These are phyloP conservation scores for Nephrocerus scutellatus DNA, from an alignment of 2,888 invertebrate species.

Conservation along the genomic window DNA sequence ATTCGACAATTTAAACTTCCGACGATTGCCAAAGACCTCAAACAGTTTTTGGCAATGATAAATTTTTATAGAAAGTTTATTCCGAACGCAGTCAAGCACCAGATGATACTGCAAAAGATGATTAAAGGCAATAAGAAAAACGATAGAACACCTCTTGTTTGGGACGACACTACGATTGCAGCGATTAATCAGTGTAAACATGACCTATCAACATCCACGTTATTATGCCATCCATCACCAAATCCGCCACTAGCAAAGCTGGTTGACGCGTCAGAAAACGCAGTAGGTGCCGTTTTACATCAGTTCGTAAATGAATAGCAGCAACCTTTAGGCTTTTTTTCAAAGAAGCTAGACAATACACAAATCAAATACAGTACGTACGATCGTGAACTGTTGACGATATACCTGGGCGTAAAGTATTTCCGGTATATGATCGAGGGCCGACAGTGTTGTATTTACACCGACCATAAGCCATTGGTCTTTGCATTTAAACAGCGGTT, in stretches of 20 bases:
- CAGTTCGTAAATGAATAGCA: slow-evolving; percentile 27
- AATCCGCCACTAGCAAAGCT: no score
- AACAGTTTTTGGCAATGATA: slow-evolving; percentile 23
- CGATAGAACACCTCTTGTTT: slow-evolving; percentile 9
- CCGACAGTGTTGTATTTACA: slow-evolving; percentile 3
- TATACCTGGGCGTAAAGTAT: background rate
- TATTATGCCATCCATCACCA: no score
- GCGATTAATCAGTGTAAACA: slow-evolving; percentile 9
- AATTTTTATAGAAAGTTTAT: slow-evolving; percentile 19
- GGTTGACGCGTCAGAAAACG: slow-evolving; percentile 34
- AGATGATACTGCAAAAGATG: slow-evolving; percentile 8
- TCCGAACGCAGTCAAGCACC: slow-evolving; percentile 10
- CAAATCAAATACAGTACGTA: slow-evolving; percentile 8
- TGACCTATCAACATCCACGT: no score
- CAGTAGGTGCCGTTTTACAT: slow-evolving; percentile 41
- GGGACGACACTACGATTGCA: slow-evolving; percentile 2
- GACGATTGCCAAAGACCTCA: slow-evolving; percentile 15
- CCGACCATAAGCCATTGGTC: slow-evolving; percentile 8
- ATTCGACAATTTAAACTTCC: slow-evolving; percentile 19
- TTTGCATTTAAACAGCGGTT: background rate
- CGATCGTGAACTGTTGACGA: slow-evolving; percentile 7
- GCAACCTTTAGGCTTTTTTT: slow-evolving; percentile 30
- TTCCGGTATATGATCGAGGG: slow-evolving; percentile 9
- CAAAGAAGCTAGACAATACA: background rate
- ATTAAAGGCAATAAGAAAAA: slow-evolving; percentile 16